These are phyloP conservation scores for Cheilosia vulpina DNA, from an alignment of 2,888 invertebrate species.

Conservation along the genomic window DNA sequence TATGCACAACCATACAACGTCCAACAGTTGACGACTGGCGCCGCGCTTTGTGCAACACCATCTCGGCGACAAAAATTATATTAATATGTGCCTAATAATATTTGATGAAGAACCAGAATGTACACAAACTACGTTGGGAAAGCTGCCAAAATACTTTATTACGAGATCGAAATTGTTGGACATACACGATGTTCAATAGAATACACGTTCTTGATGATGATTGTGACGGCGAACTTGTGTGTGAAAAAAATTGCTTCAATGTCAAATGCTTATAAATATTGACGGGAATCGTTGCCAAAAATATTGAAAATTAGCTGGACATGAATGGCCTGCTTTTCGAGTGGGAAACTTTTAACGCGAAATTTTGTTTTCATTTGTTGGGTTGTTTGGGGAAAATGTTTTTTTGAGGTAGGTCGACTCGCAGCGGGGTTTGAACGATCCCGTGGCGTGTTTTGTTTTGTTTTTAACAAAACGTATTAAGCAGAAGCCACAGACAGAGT, in stretches of 20 bases:
- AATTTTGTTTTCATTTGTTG: no score
- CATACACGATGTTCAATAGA: no score
- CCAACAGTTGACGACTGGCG: background rate
- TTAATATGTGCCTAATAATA: slow-evolving; percentile 5
- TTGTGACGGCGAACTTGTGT: no score
- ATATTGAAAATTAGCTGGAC: background rate
- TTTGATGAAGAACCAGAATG: background rate
- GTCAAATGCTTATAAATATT: background rate
- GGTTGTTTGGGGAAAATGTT: no score
- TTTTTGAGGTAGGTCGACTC: no score
- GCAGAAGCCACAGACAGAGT: no score
- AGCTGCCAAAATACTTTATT: background rate
- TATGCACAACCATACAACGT: background rate
- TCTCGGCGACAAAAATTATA: background rate
- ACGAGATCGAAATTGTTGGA: background rate
- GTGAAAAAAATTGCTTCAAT: background rate
- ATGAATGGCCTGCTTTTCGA: no score
- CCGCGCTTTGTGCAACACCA: slow-evolving; percentile 1
- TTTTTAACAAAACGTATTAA: no score
- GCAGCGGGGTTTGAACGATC: no score
- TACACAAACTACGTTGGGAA: no score
- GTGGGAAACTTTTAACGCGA: no score
- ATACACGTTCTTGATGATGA: background rate
- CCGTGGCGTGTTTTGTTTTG: no score
- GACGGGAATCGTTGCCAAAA: background rate